Evolutionary conservation across 2,888 invertebrate genomes (phyloP).

Genomic region (Apodemia duryi): DNA sequence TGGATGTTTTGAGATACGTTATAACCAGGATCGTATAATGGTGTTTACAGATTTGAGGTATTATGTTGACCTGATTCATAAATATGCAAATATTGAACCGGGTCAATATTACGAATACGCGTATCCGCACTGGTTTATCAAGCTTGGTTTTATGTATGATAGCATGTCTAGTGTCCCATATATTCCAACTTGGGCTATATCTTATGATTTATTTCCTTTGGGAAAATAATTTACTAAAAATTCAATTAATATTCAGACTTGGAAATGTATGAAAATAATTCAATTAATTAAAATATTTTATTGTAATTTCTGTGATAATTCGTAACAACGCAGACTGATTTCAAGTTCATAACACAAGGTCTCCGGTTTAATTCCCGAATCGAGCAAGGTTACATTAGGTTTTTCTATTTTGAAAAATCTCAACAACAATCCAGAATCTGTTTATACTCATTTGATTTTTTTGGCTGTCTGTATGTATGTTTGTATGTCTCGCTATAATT

Average conservation of each 20-base stretch:
- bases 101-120: slow-evolving; percentile 56
- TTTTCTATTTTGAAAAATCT: no score
- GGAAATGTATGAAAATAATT: background rate
- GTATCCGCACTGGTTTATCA: slow-evolving; percentile 46
- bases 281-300: background rate
- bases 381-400: no score
- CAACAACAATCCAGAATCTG: no score
- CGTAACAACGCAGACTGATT: no score
- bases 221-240: slow-evolving; percentile 19
- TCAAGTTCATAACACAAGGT: no score
- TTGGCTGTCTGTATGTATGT: no score
- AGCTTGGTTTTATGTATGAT: slow-evolving; percentile 20
- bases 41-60: slow-evolving; percentile 55
- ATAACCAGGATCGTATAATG: slow-evolving; percentile 48
- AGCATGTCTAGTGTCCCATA: slow-evolving; percentile 24
- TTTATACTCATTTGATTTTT: no score
- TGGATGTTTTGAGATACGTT: slow-evolving; percentile 55
- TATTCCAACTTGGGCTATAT: slow-evolving; percentile 25
- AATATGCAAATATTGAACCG: slow-evolving; percentile 31
- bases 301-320: no score
- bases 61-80: slow-evolving; percentile 38
- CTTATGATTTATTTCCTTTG: slow-evolving; percentile 29
- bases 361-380: no score
- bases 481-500: no score
- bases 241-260: no score